Percentiles rank a stretch among this genome's conserved stretches.
These are phyloP conservation scores for Anthopleura sola DNA, from an alignment of 64 coral and sea anemone genomes.

Conservation along the genomic window DNA sequence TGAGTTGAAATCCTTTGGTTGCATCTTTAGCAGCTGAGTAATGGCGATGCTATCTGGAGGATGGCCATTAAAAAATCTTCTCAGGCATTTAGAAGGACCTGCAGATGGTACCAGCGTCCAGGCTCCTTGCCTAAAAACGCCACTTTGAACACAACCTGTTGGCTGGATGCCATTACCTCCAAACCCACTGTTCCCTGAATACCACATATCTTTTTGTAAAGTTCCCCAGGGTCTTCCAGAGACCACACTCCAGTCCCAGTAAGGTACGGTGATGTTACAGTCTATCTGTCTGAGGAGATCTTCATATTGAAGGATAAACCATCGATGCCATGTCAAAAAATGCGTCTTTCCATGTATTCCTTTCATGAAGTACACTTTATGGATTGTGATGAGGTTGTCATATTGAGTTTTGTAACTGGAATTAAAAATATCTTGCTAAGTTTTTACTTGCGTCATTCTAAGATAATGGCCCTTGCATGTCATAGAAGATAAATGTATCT, in stretches of 20 bases:
- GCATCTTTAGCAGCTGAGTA: slow-evolving; percentile 17
- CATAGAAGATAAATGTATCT: no score
- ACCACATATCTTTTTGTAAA: slow-evolving; percentile 34
- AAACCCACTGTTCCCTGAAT: slow-evolving; percentile 42
- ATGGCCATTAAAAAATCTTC: slow-evolving; percentile 51
- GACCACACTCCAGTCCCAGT: slow-evolving; percentile 86
- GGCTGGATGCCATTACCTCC: slow-evolving; percentile 40
- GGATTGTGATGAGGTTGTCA: slow-evolving; percentile 35
- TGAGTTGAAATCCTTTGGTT: slow-evolving; percentile 28
- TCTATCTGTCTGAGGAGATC: slow-evolving; percentile 60
- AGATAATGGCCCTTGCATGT: no score
- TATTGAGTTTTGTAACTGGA: slow-evolving; percentile 34
- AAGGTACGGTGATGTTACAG: slow-evolving; percentile 63
- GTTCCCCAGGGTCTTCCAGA: slow-evolving; percentile 53
- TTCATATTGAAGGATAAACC: slow-evolving; percentile 68
- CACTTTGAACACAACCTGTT: slow-evolving; percentile 47
- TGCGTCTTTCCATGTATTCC: slow-evolving; percentile 47
- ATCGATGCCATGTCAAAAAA: slow-evolving; percentile 79
- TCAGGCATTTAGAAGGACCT: slow-evolving; percentile 28
- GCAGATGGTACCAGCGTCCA: slow-evolving; percentile 54
- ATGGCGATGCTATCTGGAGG: slow-evolving; percentile 66
- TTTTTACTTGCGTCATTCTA: no score
- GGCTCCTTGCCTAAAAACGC: slow-evolving; percentile 46
- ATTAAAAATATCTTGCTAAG: slow-evolving; percentile 3
- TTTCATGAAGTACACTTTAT: not conserved